Evolutionary conservation across 2,888 invertebrate genomes (phyloP).

Genomic region (Hartigia nigra): DNA sequence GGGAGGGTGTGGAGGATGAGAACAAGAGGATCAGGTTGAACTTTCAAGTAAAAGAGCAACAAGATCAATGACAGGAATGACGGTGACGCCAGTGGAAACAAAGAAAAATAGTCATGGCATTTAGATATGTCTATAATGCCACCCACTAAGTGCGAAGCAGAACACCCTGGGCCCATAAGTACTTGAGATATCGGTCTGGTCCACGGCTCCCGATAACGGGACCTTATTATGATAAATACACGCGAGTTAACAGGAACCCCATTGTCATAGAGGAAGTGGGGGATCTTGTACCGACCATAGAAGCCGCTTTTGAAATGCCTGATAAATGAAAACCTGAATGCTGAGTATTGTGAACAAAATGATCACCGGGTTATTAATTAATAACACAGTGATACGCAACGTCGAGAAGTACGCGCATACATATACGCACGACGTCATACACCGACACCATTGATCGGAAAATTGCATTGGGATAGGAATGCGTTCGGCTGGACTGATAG

Average conservation of each 20-base stretch:
- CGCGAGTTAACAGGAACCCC: slow-evolving; percentile 27
- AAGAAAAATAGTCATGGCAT: not conserved
- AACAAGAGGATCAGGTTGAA: not conserved
- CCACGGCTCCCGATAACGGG: slow-evolving; percentile 37
- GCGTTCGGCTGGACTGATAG: not conserved
- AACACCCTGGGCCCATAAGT: slow-evolving; percentile 21
- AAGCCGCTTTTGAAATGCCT: slow-evolving; percentile 14
- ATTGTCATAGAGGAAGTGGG: slow-evolving; percentile 34
- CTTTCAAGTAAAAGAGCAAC: not conserved
- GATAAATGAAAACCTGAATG: slow-evolving; percentile 13
- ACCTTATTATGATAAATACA: slow-evolving; percentile 44
- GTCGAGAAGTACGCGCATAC: not conserved
- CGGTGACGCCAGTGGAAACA: not conserved
- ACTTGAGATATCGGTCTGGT: slow-evolving; percentile 35
- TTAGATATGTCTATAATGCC: not conserved
- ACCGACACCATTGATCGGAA: not conserved
- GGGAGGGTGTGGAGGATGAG: not conserved
- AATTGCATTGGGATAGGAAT: not conserved
- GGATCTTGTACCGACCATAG: slow-evolving; percentile 25
- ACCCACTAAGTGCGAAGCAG: slow-evolving; percentile 33
- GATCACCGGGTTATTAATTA: not conserved
- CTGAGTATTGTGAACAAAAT: not conserved
- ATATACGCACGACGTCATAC: not conserved
- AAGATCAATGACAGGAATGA: not conserved
- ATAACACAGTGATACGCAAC: not conserved